Percentiles rank a stretch among this genome's conserved stretches.
Evolutionary conservation across 2,797 vertebrate species (phyloP).

Genomic region (Karalla daura): DNA sequence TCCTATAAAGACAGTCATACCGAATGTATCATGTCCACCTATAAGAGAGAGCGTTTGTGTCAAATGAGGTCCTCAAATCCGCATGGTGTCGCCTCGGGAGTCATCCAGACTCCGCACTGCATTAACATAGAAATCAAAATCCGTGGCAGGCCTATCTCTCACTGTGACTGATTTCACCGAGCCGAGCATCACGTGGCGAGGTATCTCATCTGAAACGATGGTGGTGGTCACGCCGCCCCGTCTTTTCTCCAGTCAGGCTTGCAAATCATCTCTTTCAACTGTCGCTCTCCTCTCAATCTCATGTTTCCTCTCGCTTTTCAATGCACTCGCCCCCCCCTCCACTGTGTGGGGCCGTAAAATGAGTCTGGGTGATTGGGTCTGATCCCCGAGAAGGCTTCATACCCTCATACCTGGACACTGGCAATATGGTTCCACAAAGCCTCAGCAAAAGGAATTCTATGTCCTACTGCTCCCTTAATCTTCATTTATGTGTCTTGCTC

Average conservation of each 20-base stretch:
- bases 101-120: not conserved
- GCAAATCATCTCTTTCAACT: slow-evolving; percentile 20
- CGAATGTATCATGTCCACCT: not conserved
- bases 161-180: slow-evolving; percentile 41
- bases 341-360: slow-evolving; percentile 16
- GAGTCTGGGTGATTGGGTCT: slow-evolving; percentile 43
- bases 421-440: slow-evolving; percentile 20
- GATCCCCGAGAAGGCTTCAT: slow-evolving; percentile 24
- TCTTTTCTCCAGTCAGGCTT: slow-evolving; percentile 26
- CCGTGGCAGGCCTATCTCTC: slow-evolving; percentile 6
- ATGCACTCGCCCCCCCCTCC: slow-evolving; percentile 20
- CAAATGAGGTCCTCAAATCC: slow-evolving; percentile 17
- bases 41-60: slow-evolving; percentile 19
- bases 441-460: slow-evolving; percentile 37
- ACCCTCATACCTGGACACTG: slow-evolving; percentile 39
- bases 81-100: slow-evolving; percentile 1
- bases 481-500: slow-evolving; percentile 33
- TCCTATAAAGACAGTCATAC: not conserved
- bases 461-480: slow-evolving; percentile 44
- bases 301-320: slow-evolving; percentile 23
- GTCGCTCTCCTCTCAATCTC: slow-evolving; percentile 19
- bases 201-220: slow-evolving; percentile 41
- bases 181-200: slow-evolving; percentile 14
- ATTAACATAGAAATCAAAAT: slow-evolving; percentile 65
- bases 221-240: not conserved